Conservation (phyloP, 2,797 vertebrate species). For the Falco cherrug region DNA sequence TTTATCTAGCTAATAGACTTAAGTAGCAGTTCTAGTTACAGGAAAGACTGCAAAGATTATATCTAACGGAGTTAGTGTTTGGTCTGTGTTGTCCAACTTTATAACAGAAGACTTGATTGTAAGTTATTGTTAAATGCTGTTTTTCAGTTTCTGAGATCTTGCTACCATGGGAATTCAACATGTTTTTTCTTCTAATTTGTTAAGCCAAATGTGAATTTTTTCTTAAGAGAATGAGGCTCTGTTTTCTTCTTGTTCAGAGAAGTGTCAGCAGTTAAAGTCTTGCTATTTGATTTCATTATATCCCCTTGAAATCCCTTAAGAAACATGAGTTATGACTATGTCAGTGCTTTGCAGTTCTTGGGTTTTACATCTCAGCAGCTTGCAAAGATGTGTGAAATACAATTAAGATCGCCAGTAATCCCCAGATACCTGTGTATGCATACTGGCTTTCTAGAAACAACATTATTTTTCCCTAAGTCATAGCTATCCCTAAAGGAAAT, state of each 20-base stretch:
- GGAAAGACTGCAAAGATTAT: slow-evolving; percentile 11
- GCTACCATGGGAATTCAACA: neutral
- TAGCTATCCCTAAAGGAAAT: neutral
- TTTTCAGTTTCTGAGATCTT: slow-evolving; percentile 4
- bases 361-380: neutral
- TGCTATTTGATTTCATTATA: neutral
- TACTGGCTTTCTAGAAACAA: neutral
- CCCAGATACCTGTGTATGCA: neutral
- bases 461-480: neutral
- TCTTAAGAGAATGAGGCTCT: neutral
- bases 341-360: neutral
- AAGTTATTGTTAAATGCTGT: neutral
- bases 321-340: neutral
- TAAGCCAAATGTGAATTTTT: neutral
- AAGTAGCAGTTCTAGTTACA: slow-evolving; percentile 7
- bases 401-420: neutral
- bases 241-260: neutral
- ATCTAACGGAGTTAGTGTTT: neutral
- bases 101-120: slow-evolving; percentile 15
- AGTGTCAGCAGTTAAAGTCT: neutral
- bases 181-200: neutral
- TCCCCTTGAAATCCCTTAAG: neutral
- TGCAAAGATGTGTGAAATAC: neutral
- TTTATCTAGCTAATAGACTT: slow-evolving; percentile 14
- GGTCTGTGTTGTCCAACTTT: neutral